phyloP scores from a whole-genome alignment of 2,888 invertebrate genomes.

The Dryococelus australis region DNA sequence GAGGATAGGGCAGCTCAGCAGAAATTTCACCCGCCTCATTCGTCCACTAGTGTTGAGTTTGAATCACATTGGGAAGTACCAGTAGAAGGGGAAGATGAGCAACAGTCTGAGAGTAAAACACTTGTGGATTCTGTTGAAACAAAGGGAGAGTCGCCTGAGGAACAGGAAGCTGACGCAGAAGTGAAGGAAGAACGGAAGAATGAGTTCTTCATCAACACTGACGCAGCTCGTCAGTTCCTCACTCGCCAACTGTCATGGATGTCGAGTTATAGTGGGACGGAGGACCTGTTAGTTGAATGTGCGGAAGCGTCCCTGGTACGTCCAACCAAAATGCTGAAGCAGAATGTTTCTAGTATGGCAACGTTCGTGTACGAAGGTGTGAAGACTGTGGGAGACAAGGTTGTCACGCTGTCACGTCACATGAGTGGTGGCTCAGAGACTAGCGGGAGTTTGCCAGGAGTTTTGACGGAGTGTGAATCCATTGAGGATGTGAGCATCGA shows the following conservation, averaged over 20 bases:
- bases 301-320: constrained; percentile 61
- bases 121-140: not conserved
- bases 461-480: constrained; percentile 55
- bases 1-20: constrained; percentile 53
- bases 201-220: constrained; percentile 78
- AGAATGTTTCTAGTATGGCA: constrained; percentile 76
- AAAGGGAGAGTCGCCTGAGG: not conserved
- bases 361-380: constrained; percentile 78
- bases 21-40: constrained; percentile 4
- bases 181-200: constrained; percentile 62
- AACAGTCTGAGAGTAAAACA: constrained; percentile 13
- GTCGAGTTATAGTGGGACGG: constrained; percentile 63
- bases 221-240: constrained; percentile 78
- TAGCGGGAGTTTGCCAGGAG: constrained; percentile 59
- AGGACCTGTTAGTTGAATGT: constrained; percentile 71
- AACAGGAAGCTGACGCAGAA: constrained; percentile 56
- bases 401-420: constrained; percentile 75
- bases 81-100: not conserved
- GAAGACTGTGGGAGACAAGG: constrained; percentile 77
- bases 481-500: constrained; percentile 58
- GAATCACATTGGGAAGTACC: not conserved
- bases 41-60: not conserved
- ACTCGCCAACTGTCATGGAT: constrained; percentile 79
- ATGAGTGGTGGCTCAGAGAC: constrained; percentile 77
- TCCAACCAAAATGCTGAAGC: constrained; percentile 73